Percentiles rank a stretch among this genome's conserved stretches.
Evolutionary conservation across 2,888 invertebrate species (phyloP).

Genomic region (Cantharis nigra): DNA sequence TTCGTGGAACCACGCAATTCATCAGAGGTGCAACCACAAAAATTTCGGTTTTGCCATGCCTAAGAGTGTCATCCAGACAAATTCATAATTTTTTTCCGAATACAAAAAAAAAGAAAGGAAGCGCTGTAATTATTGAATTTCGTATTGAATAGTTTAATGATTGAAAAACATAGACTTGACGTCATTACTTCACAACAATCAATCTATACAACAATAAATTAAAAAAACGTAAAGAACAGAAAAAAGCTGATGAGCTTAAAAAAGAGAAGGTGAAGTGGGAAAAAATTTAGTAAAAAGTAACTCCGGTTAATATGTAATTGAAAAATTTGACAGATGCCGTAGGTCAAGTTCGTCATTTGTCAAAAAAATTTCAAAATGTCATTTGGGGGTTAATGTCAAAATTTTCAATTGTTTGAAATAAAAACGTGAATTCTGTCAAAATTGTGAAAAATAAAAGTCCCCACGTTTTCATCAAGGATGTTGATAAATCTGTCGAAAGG

Average conservation of each 20-base stretch:
- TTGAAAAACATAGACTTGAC: neutral
- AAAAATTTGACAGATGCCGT: neutral
- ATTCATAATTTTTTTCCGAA: neutral
- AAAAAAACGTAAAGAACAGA: neutral
- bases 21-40: neutral
- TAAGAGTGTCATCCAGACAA: neutral
- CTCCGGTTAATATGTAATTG: neutral
- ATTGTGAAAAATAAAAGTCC: neutral
- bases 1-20: neutral
- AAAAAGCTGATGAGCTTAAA: neutral
- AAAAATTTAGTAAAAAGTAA: neutral
- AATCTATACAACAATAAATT: neutral
- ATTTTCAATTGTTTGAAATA: neutral
- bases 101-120: neutral
- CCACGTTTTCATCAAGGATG: neutral
- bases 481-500: neutral
- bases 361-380: neutral
- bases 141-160: neutral
- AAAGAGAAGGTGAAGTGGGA: neutral
- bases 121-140: neutral
- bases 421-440: neutral
- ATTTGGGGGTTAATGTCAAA: neutral
- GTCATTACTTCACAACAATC: neutral
- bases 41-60: neutral
- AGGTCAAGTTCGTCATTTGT: neutral